phyloP scores from a whole-genome alignment of 2,113 vertebrate genomes.

The Puffinus mauretanicus region DNA sequence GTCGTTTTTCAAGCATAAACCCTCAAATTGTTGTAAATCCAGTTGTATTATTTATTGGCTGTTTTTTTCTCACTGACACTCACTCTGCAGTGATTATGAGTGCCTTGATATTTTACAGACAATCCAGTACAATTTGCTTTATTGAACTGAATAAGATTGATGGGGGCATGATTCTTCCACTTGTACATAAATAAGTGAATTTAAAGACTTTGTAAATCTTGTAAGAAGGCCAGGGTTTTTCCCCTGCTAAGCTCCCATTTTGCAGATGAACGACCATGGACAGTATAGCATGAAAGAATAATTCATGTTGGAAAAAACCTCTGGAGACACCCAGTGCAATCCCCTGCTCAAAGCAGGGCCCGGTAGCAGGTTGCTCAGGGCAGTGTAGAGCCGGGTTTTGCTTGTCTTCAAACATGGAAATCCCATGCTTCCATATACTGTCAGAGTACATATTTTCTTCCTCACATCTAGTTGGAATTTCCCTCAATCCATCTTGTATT shows the following conservation, averaged over 20 bases:
- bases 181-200: neutral
- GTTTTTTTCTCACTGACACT: neutral
- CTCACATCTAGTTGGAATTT: neutral
- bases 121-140: neutral
- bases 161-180: neutral
- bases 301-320: neutral
- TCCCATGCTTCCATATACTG: neutral
- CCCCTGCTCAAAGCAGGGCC: neutral
- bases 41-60: neutral
- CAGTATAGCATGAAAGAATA: neutral
- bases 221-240: neutral
- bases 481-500: neutral
- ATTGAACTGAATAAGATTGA: neutral
- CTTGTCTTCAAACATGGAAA: neutral
- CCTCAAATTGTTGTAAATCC: neutral
- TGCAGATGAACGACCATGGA: neutral
- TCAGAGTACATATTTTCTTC: neutral
- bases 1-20: neutral
- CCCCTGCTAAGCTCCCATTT: neutral
- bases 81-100: neutral
- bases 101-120: neutral
- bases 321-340: neutral
- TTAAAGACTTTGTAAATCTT: neutral
- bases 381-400: accelerated
- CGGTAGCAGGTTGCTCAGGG: neutral